Evolutionary conservation across 2,797 vertebrate species (phyloP), one percentile per base, ranked within the genome.

Genomic region (Meda fulgida): DNA sequence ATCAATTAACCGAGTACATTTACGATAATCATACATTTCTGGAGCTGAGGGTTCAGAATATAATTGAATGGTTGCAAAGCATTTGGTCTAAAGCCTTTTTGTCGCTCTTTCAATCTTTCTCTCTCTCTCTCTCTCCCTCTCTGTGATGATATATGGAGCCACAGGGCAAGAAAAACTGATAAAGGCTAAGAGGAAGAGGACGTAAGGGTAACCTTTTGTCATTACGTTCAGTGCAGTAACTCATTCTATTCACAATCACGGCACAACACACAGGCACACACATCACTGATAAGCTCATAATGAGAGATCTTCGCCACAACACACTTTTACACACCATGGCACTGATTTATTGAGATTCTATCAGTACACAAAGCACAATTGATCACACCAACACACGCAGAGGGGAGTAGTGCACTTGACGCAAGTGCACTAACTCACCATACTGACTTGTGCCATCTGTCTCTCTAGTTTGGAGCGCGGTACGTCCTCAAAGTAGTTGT

Each of bases 391-490:
- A 46, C 31, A 81, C 43, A 78, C 13, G 29, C 63, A 77, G 29
- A 34, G 18, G 7, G 48, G 29, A 67, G 58, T 38, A 73, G 69
- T 58, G 65, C 36, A 69, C 34, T 83, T 53, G 43, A 80, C 5
- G 72, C n/a, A 65, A 53, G 71, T 66, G 77, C 80, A 31, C 53
- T 40, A 66, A 85, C 92, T 95, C 93, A 96, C 95, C 95, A 96
- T 96, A 93, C 95, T 97, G 97, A 99, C 98, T 97, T 99, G 98
- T 83, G 98, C 98, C 98, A 99, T 99, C 96, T 99, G 98, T 92
- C 98, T 96, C 95, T 99, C 98, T 95, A 99, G 96, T 94, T 99
- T 99, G 92, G 97, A 99, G 93, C 98, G 96, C 85, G 98, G 98
- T 93, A 98, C 97, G 93, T 99, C 98, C 85, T 99, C 98, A 46